Base-by-base conservation (phyloP, 2,797 vertebrate genomes). In the Iguana delicatissima region DNA sequence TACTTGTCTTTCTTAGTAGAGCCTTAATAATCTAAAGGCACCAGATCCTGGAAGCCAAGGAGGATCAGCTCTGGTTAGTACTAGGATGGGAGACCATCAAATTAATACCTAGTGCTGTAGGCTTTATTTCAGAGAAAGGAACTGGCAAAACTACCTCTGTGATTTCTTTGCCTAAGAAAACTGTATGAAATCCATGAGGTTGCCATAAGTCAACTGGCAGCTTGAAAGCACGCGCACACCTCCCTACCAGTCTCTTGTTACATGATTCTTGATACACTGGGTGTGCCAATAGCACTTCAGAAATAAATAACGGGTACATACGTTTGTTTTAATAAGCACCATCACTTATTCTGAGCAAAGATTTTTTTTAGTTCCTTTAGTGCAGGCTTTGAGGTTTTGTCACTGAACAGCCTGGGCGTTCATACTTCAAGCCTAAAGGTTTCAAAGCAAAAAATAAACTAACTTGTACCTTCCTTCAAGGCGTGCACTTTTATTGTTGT, bases 381-480 rank as follows among this genome's bases (percentile, higher is more conserved):
- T 18, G 62, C 26, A 79, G 35, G 29, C 46, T 88, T 84, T 84
- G 80, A 22, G 4, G 50, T 59, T 46, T 80, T 82, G 85, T 4
- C 80, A 57, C 46, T 22, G 26, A 69, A 35, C 1, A 38, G 76
- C 14, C 32, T 8, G 29, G 62, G 87, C 93, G 94, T 93, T 80
- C 85, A 94, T 84, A 92, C 86, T 84, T 89, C 35, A 88, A 77
- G 14, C 87, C 55, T 46, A 0, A 86, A 92, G 92, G 94, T 95
- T 91, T 93, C 91, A 62, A 92, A 92, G 95, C 64, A 22, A 2
- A 84, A 67, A 67, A 67, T 7, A 89, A 96, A 59, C 86, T 89
- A 96, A 96, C 93, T 96, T 91, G 88, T 93, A 32, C 89, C 85
- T 95, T 94, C 93, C 92, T 94, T 93, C 92, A 89, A 87, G 90